Percentiles rank a stretch among this genome's conserved stretches.
These are phyloP conservation scores for Lepus europaeus DNA, from an alignment of 2,113 vertebrate species.

Conservation along the genomic window DNA sequence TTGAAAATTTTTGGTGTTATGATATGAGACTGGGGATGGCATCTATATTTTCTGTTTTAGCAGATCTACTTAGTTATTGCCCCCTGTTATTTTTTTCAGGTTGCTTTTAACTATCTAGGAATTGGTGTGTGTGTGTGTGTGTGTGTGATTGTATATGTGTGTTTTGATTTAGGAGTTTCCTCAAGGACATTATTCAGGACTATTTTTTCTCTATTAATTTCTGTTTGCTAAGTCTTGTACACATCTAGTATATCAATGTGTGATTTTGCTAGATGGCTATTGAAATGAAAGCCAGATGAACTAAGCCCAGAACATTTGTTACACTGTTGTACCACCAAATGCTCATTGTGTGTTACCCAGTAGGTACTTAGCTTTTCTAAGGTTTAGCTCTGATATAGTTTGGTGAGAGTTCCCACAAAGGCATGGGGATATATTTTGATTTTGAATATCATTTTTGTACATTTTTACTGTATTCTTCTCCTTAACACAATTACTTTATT, in stretches of 20 bases:
- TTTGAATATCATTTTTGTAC: too few relatives aligned
- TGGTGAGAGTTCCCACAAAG: background rate
- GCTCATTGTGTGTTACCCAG: background rate
- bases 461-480: background rate
- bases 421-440: background rate
- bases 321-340: background rate
- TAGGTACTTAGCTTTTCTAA: background rate
- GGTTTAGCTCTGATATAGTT: background rate
- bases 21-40: background rate
- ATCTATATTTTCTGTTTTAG: background rate
- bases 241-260: background rate
- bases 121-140: background rate
- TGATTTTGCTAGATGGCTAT: background rate
- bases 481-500: background rate
- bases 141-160: background rate
- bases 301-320: background rate
- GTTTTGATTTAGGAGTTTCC: background rate
- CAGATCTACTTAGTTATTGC: background rate
- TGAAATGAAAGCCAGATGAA: background rate
- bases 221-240: background rate
- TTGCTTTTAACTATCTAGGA: background rate
- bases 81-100: background rate
- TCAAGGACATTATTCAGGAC: background rate
- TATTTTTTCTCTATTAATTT: background rate
- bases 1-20: background rate